phyloP scores from a whole-genome alignment of 2,113 vertebrate genomes.

The Motacilla alba region DNA sequence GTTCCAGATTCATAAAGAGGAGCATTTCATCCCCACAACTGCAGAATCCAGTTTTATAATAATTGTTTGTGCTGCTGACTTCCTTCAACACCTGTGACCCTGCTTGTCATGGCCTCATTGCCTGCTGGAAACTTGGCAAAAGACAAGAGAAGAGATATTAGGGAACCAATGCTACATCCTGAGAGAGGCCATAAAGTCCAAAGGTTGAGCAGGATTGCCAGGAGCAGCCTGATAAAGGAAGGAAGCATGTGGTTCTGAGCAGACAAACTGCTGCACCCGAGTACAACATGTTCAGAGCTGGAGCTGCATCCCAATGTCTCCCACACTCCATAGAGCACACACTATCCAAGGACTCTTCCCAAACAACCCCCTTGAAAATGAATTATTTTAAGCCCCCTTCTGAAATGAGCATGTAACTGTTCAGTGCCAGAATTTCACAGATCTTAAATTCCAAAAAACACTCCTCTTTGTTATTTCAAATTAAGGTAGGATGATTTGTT shows the following conservation, averaged over 20 bases:
- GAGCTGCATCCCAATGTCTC: neutral
- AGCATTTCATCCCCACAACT: neutral
- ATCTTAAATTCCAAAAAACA: neutral
- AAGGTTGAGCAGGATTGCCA: conserved; percentile 62
- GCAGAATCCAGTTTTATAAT: neutral
- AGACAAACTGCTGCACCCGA: conserved; percentile 10
- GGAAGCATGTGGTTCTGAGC: conserved; percentile 15
- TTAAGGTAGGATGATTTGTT: conserved; percentile 12
- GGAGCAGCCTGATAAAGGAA: conserved; percentile 39
- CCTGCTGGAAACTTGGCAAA: conserved; percentile 61
- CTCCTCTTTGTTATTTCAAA: neutral
- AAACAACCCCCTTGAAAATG: neutral
- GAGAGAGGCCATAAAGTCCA: conserved; percentile 53
- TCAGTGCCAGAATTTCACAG: neutral
- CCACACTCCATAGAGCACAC: neutral
- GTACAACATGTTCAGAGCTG: neutral
- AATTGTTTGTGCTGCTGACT: conserved; percentile 17
- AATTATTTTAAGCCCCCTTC: neutral
- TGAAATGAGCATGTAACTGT: neutral
- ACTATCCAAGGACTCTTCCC: neutral
- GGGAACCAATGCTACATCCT: conserved; percentile 45
- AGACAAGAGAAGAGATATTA: conserved; percentile 50
- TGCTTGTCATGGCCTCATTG: neutral
- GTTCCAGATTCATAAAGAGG: neutral
- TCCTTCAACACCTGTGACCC: conserved; percentile 54